Evolutionary conservation across 1,140 invertebrate species (phyloP), one percentile per base, ranked within the genome.

Genomic region (Lordiphosa collinella): DNA sequence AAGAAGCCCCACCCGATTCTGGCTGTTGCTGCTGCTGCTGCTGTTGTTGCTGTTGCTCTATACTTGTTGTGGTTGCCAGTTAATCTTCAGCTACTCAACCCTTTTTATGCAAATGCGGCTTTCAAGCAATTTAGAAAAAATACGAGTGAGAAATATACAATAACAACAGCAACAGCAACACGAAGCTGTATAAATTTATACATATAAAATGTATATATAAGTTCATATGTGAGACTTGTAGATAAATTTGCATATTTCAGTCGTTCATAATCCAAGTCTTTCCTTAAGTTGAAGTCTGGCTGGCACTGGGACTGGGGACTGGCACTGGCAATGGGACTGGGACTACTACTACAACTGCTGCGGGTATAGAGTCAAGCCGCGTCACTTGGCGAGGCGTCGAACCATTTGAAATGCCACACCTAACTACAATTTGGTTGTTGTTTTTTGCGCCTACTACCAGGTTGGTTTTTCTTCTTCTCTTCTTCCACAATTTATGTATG

Each of bases 401-500:
- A 84, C 67, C 78, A 73, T 82, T 82, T 82, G 78, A 82, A 82
- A 76, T 84, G 78, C 78, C 78, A 84, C 78, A 82, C 78, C 78
- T 82, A 82, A 78, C 72, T 64, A 78, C 60, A 78, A 75, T 70
- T 70, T 79, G 57, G 48, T 55, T 60, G 32, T 46, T 54, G 35
- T 66, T 57, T 61, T 65, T 82, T 75, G 75, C 75, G 71, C 76
- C 75, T 80, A 80, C 75, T 80, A 80, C 75, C 53, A 70, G 55
- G 49, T 79, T 44, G 60, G 56, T 65, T 52, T 54, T 62, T 65
- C 36, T 65, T 65, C 48, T 52, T 35, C 38, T 18, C 22, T 51
- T 53, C 44, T 53, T 54, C 34, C 38, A 25, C 38, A 69, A 60
- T 69, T 69, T 60, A 69, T 69, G 61, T 59, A 25, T 44, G 55